phyloP scores from a whole-genome alignment of 53 echinoderm and acorn worm genomes.

The Henricia sp. region DNA sequence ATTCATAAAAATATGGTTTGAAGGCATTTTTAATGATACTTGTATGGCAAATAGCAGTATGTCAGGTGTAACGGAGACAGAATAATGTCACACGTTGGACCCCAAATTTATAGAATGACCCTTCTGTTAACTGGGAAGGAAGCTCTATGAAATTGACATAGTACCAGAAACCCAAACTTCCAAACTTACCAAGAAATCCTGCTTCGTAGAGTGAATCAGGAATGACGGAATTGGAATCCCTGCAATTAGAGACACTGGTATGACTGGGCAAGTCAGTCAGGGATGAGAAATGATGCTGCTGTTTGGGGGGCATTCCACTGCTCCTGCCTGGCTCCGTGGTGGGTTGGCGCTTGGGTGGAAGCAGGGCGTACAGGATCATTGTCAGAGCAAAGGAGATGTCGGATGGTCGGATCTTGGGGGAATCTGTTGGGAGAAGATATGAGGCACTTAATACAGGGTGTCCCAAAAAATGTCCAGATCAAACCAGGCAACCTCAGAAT shows the following conservation, averaged over 20 bases:
- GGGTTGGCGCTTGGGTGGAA: constrained; percentile 91
- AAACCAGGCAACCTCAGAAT: no score
- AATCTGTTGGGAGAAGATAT: constrained; percentile 48
- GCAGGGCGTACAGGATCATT: constrained; percentile 89
- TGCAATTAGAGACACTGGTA: constrained; percentile 78
- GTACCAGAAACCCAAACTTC: no score
- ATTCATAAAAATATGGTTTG: no score
- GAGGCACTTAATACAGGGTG: no score
- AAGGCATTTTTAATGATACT: no score
- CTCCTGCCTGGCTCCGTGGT: constrained; percentile 54
- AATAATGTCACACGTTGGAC: no score
- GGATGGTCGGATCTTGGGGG: constrained; percentile 88
- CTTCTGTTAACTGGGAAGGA: no score
- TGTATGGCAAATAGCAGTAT: no score
- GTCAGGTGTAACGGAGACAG: no score
- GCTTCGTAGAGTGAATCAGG: constrained; percentile 98
- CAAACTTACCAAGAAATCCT: constrained; percentile 83
- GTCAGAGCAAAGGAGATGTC: constrained; percentile 95
- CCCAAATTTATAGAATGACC: no score
- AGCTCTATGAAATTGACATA: no score
- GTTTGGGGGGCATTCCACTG: constrained; percentile 46
- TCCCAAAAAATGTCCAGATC: no score
- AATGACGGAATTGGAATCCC: constrained; percentile 74
- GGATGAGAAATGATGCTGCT: constrained; percentile 82
- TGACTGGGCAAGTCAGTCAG: constrained; percentile 92